Evolutionary conservation across 92 coral and sea anemone species (phyloP).

Genomic region (Palythoa grandis): DNA sequence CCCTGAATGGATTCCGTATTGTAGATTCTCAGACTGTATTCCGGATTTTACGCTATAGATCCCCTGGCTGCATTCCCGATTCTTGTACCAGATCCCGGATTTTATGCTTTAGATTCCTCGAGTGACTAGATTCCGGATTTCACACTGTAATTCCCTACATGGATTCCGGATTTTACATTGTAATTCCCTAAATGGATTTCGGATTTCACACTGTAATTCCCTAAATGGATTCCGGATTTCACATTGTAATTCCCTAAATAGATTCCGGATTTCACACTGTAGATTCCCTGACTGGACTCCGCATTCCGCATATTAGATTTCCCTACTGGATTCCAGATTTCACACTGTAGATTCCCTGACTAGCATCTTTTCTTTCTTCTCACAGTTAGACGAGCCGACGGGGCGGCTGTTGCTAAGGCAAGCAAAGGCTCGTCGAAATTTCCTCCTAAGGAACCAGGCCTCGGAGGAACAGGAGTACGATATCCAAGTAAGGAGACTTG

Average conservation of each 20-base stretch:
- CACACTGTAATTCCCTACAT: too few relatives aligned
- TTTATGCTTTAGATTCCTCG: too few relatives aligned
- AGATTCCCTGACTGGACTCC: neutral
- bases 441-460: slow-evolving; percentile 62
- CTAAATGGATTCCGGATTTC: neutral
- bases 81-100: too few relatives aligned
- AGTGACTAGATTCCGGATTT: neutral
- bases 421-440: slow-evolving; percentile 34
- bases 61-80: neutral
- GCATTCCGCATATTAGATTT: neutral
- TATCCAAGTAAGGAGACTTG: slow-evolving; percentile 69
- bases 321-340: neutral
- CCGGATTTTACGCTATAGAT: neutral
- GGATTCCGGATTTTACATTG: too few relatives aligned
- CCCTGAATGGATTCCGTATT: neutral
- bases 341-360: neutral
- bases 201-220: neutral
- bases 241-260: neutral
- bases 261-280: too few relatives aligned
- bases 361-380: neutral
- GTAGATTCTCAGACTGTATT: neutral
- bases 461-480: slow-evolving; percentile 84
- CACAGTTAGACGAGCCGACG: slow-evolving; percentile 63
- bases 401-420: slow-evolving; percentile 34
- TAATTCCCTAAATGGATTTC: neutral